Conservation (phyloP, 2,797 vertebrate genomes). For the Apodemus agrarius region DNA sequence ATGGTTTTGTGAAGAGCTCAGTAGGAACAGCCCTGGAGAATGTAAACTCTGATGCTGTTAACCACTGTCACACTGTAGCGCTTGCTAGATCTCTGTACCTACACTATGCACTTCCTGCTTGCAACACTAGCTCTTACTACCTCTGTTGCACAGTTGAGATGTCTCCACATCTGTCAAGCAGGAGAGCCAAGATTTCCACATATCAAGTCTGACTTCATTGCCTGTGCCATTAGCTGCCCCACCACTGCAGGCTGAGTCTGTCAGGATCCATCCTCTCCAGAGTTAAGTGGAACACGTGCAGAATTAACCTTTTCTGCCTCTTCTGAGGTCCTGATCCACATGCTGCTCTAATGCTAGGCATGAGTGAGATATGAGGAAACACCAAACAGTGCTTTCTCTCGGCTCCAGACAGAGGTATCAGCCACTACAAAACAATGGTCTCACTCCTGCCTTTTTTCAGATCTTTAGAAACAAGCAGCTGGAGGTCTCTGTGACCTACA, state of each 20-base stretch:
- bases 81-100: not conserved
- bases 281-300: not conserved
- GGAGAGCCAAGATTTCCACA: not conserved
- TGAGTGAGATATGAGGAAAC: not conserved
- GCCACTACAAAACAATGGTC: not conserved
- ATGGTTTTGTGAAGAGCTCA: conserved; percentile 7
- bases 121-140: not conserved
- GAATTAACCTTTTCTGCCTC: not conserved
- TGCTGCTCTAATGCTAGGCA: not conserved
- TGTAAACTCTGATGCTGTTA: not conserved
- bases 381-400: not conserved
- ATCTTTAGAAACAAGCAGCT: not conserved
- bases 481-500: not conserved
- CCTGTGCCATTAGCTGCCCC: not conserved
- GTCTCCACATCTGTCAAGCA: not conserved
- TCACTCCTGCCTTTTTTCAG: not conserved
- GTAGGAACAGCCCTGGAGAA: not conserved
- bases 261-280: not conserved
- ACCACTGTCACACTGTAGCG: not conserved
- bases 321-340: not conserved
- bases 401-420: not conserved
- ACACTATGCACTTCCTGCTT: not conserved
- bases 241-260: not conserved
- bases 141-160: not conserved
- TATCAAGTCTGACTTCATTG: not conserved